Conservation (phyloP, 2,888 invertebrate species). For the Brachycybe producta region DNA sequence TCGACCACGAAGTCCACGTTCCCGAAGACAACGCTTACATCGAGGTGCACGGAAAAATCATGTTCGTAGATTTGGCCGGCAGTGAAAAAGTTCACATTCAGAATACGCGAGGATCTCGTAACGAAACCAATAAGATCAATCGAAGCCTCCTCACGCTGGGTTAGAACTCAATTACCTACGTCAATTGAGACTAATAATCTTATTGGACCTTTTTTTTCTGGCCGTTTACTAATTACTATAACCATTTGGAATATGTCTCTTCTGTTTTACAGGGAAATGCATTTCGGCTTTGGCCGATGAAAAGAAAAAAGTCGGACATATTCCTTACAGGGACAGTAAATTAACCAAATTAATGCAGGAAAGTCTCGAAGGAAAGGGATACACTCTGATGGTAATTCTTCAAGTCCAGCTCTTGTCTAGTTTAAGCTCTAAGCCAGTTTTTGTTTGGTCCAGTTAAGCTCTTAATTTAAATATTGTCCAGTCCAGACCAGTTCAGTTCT, state of each 20-base stretch:
- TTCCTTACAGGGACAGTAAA: conserved; percentile 88
- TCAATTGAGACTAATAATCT: not conserved
- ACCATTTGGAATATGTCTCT: not conserved
- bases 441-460: too few species aligned
- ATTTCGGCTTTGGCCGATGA: conserved; percentile 61
- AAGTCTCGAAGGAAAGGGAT: conserved; percentile 84
- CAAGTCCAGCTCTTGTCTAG: not conserved
- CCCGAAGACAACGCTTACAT: conserved; percentile 60
- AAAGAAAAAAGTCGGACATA: conserved; percentile 58
- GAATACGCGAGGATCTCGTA: conserved; percentile 34
- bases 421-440: too few species aligned
- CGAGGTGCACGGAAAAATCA: conserved; percentile 83
- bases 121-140: conserved; percentile 92
- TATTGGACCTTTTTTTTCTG: not conserved
- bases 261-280: conserved; percentile 58
- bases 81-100: conserved; percentile 79
- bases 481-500: too few species aligned
- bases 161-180: conserved; percentile 33
- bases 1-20: conserved; percentile 54
- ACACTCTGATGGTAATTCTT: conserved; percentile 71
- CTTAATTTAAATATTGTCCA: too few species aligned
- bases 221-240: not conserved
- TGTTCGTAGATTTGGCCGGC: conserved; percentile 92
- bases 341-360: conserved; percentile 84
- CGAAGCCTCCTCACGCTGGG: conserved; percentile 88